Evolutionary conservation across 2,797 vertebrate genomes (phyloP).

Genomic region (Melanotaenia boesemani): DNA sequence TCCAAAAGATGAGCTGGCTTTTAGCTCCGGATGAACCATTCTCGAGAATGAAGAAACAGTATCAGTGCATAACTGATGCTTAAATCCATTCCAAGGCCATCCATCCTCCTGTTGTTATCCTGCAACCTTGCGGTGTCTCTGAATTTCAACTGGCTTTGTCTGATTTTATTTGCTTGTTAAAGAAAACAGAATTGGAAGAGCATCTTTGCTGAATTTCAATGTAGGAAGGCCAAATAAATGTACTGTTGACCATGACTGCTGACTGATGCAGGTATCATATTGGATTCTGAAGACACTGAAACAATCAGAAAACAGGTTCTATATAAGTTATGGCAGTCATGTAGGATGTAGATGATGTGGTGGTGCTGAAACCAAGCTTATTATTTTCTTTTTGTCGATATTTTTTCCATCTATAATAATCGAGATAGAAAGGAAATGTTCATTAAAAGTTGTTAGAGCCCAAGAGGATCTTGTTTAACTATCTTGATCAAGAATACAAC

Average conservation of each 20-base stretch:
- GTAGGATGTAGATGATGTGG: not conserved
- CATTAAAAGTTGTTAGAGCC: not conserved
- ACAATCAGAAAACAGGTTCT: not conserved
- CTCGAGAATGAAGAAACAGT: not conserved
- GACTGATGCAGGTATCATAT: not conserved
- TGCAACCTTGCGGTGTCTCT: not conserved
- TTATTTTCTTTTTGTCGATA: not conserved
- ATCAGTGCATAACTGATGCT: not conserved
- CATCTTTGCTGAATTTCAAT: not conserved
- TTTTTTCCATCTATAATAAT: not conserved
- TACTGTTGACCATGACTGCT: not conserved
- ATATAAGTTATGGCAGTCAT: not conserved
- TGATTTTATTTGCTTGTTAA: not conserved
- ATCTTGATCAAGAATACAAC: not conserved
- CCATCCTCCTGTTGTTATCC: not conserved
- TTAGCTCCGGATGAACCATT: not conserved
- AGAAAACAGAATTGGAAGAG: not conserved
- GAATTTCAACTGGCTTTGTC: not conserved
- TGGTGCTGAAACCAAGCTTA: not conserved
- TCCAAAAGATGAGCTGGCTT: conserved; percentile 4
- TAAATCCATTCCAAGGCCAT: not conserved
- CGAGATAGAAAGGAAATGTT: not conserved
- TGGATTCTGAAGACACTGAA: not conserved
- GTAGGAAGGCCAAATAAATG: not conserved
- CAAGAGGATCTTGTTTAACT: not conserved